Evolutionary conservation across 2,113 vertebrate species (phyloP), one percentile per base, ranked within the genome.

Genomic region (Phocoena phocoena): DNA sequence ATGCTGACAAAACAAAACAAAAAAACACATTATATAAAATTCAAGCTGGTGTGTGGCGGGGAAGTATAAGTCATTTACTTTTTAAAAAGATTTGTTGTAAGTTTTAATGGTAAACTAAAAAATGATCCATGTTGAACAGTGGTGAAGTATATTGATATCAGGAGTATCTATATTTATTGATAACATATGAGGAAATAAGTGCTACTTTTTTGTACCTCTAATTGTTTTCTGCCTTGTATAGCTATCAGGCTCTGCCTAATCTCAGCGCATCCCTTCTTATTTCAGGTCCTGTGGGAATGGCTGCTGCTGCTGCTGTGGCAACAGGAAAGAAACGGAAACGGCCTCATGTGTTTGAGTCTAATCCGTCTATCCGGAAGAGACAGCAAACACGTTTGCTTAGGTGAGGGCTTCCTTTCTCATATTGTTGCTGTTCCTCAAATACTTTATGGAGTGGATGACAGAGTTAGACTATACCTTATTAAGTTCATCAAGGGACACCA

Each of bases 261-360:
- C 53, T 96, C n/a, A 81, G 86, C 55, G 6, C 63, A 28, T 83
- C 38, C 92, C n/a, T 83, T 98, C 80, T 90, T 82, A 23, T 98
- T 98, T n/a, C 98, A 99, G 99, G 99, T 60, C 99, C 99, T 5
- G 99, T 99, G 89, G 99, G 99, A 94, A 99, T 99, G 99, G 99
- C 99, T 5, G 99, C 99, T 3, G 99, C 99, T 0, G 99, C 99
- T 63, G 99, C 99, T 0, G 99, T 99, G 95, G 99, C 99, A 6
- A 99, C 99, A 0, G 99, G 99, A 2, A 99, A 99, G 81, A 99
- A 99, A 97, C 97, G 99, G 88, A 99, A 99, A 98, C 98, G 99
- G 7, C 99, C 99, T 6, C 99, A 99, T 28, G 99, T 99, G 18
- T 99, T 99, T 90, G 99, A 99, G 87, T 99, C 99, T 87, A 99